Percentiles rank a stretch among this genome's conserved stretches.
Evolutionary conservation across 2,113 vertebrate species (phyloP).

Genomic region (Cephalopterus ornatus): DNA sequence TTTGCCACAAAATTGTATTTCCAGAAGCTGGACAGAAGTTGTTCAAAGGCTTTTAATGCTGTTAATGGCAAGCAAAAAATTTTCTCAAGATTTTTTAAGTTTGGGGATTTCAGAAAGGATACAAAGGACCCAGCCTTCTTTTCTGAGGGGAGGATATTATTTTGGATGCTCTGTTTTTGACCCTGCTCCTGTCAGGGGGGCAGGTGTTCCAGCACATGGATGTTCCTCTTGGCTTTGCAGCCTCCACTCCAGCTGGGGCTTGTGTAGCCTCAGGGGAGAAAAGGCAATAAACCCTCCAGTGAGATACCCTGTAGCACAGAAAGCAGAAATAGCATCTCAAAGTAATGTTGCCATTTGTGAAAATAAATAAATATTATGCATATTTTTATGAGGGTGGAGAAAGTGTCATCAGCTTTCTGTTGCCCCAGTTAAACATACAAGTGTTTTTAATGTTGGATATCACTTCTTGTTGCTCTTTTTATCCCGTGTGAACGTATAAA

Average conservation of each 20-base stretch:
- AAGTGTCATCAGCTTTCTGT: neutral
- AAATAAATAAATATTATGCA: neutral
- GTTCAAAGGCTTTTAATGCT: neutral
- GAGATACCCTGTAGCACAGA: neutral
- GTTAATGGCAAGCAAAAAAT: neutral
- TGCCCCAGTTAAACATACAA: neutral
- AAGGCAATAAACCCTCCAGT: neutral
- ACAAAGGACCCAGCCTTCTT: neutral
- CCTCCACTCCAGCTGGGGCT: neutral
- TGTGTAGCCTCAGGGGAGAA: neutral
- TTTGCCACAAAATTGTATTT: neutral
- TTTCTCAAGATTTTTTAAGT: neutral
- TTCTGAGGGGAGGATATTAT: neutral
- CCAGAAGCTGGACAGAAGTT: neutral
- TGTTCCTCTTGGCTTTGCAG: neutral
- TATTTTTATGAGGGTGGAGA: neutral
- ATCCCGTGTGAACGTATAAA: neutral
- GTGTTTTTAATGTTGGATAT: neutral
- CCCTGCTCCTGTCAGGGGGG: fast-evolving
- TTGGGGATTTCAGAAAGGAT: neutral
- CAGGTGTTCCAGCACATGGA: neutral
- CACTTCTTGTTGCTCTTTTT: neutral
- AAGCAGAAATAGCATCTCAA: neutral
- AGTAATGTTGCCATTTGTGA: neutral
- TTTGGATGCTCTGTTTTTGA: neutral